Percentiles rank a stretch among this genome's conserved stretches.
Conservation (phyloP, 2,888 invertebrate species). For the Eilema caniola region DNA sequence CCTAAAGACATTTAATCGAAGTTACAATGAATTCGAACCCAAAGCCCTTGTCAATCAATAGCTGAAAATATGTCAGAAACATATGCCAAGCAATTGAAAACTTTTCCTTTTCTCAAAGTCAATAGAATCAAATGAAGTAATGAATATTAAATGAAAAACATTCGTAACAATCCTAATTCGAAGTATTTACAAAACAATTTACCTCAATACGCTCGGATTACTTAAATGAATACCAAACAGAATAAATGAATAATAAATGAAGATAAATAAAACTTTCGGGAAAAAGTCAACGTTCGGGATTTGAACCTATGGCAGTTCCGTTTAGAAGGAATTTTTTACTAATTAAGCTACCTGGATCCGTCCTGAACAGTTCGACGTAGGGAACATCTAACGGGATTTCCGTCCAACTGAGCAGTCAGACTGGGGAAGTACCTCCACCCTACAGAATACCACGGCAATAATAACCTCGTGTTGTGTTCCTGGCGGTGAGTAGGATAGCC, state of each 20-base stretch:
- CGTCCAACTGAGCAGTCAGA: no score
- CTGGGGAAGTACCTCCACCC: no score
- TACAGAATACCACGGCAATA: no score
- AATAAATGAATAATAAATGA: conserved; percentile 9
- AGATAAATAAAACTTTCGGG: conserved; percentile 1
- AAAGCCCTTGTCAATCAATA: neutral
- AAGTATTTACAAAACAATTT: conserved; percentile 1
- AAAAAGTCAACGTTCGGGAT: neutral
- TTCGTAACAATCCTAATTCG: neutral
- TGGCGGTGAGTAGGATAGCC: no score
- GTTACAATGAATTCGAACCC: neutral
- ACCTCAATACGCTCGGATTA: conserved; percentile 6
- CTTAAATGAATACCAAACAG: neutral
- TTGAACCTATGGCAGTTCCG: neutral
- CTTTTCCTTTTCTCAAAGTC: neutral
- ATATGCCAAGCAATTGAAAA: neutral
- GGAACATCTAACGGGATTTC: no score
- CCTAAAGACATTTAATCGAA: no score
- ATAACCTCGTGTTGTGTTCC: no score
- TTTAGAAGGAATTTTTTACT: neutral
- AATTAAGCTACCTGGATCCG: no score
- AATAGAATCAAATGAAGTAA: neutral
- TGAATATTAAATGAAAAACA: neutral
- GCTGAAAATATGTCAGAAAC: neutral
- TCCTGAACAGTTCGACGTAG: no score